A percentile compares a stretch with the other conserved stretches of the same genome.
phyloP scores from a whole-genome alignment of 2,888 invertebrate genomes.

The Zygaena filipendulae region DNA sequence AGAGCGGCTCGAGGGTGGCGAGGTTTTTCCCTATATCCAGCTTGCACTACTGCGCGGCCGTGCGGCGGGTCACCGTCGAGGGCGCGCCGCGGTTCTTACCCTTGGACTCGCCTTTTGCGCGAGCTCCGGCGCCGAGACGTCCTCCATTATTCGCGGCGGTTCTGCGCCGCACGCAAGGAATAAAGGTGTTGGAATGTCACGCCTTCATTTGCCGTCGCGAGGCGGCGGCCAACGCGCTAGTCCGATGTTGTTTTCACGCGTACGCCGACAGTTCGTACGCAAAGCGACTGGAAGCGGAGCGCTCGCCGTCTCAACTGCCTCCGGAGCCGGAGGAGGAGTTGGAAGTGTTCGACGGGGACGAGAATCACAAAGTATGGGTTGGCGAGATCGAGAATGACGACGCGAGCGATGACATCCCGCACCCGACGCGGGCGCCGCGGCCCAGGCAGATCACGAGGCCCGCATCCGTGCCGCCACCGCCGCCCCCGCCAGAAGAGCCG shows the following conservation, averaged over 20 bases:
- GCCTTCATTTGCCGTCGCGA: slow-evolving; percentile 97
- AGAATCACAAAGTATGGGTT: slow-evolving; percentile 95
- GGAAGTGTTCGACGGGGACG: slow-evolving; percentile 89
- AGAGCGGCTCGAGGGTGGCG: slow-evolving; percentile 92
- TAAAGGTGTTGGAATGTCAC: slow-evolving; percentile 98
- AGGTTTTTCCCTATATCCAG: slow-evolving; percentile 96
- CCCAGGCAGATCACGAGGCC: slow-evolving; percentile 85
- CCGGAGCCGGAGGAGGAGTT: slow-evolving; percentile 75
- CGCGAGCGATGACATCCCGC: slow-evolving; percentile 75
- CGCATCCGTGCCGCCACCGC: slow-evolving; percentile 86
- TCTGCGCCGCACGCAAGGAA: slow-evolving; percentile 93
- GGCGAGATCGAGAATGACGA: slow-evolving; percentile 82
- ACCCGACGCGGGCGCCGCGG: slow-evolving; percentile 73
- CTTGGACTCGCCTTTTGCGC: slow-evolving; percentile 95
- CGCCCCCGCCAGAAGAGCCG: slow-evolving; percentile 75
- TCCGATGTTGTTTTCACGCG: slow-evolving; percentile 96
- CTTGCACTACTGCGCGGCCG: slow-evolving; percentile 95
- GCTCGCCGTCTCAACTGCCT: slow-evolving; percentile 45
- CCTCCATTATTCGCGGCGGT: slow-evolving; percentile 98
- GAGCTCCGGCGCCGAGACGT: slow-evolving; percentile 91
- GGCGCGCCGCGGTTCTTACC: slow-evolving; percentile 90
- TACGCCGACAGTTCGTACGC: slow-evolving; percentile 97
- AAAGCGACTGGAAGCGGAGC: slow-evolving; percentile 78
- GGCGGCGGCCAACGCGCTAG: slow-evolving; percentile 97
- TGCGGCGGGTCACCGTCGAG: slow-evolving; percentile 83